phyloP scores from a whole-genome alignment of 2,113 vertebrate species.

The Prolemur simus region DNA sequence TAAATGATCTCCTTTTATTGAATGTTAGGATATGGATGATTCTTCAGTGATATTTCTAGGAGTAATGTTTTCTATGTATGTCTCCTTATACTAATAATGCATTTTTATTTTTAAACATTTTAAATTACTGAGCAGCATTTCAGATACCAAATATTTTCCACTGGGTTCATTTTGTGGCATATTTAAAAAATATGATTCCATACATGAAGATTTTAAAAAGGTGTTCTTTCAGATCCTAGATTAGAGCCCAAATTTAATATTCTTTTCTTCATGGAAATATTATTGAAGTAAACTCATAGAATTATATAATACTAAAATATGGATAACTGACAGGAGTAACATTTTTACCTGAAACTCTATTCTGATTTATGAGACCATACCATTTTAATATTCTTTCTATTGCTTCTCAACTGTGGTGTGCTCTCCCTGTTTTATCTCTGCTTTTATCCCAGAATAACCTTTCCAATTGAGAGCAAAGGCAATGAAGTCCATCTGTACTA shows the following conservation, averaged over 20 bases:
- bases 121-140: neutral
- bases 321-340: neutral
- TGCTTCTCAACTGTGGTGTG: neutral
- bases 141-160: neutral
- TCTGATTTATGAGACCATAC: neutral
- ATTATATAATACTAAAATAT: neutral
- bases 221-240: neutral
- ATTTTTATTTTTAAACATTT: conserved; percentile 16
- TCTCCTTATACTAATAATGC: neutral
- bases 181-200: neutral
- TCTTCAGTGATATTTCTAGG: neutral
- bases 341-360: neutral
- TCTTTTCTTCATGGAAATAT: neutral
- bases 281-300: neutral
- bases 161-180: neutral
- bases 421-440: neutral
- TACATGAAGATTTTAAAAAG: neutral
- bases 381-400: conserved; percentile 9
- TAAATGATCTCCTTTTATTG: neutral
- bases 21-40: neutral
- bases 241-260: neutral
- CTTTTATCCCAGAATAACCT: neutral
- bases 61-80: neutral
- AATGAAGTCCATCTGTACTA: neutral
- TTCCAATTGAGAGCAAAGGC: neutral